A percentile compares a stretch with the other conserved stretches of the same genome.
These are phyloP conservation scores for Aythya baeri DNA, from an alignment of 2,113 vertebrate genomes.

Conservation along the genomic window DNA sequence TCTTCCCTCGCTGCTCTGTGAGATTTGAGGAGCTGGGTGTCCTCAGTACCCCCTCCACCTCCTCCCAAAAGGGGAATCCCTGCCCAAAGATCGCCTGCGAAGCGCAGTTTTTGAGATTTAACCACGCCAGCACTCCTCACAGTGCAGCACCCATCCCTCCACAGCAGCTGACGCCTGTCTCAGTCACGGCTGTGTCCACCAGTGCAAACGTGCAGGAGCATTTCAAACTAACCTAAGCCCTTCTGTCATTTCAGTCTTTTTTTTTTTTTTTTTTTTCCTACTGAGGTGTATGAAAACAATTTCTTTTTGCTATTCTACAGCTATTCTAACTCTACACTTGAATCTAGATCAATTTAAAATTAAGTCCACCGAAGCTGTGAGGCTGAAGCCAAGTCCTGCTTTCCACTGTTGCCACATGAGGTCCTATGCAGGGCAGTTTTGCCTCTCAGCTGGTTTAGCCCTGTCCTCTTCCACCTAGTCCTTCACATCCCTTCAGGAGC, in stretches of 20 bases:
- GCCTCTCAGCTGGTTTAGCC: not conserved
- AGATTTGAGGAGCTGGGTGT: fast-evolving
- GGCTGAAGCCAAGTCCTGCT: not conserved
- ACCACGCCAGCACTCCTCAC: not conserved
- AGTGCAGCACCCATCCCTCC: not conserved
- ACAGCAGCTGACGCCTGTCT: not conserved
- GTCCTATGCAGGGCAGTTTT: not conserved
- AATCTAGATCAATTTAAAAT: not conserved
- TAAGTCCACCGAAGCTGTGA: not conserved
- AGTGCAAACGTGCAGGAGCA: not conserved
- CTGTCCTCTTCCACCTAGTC: fast-evolving
- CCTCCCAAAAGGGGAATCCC: not conserved
- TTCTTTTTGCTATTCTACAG: not conserved
- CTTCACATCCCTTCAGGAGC: not conserved
- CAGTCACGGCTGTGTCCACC: not conserved
- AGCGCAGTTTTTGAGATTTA: fast-evolving
- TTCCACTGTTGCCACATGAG: not conserved
- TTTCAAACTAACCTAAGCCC: not conserved
- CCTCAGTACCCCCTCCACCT: not conserved
- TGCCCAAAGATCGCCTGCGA: not conserved
- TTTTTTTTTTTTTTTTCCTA: not conserved
- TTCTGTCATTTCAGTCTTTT: not conserved
- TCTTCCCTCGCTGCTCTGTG: fast-evolving
- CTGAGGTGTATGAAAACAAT: not conserved
- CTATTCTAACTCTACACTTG: not conserved